Evolutionary conservation across 2,113 vertebrate genomes (phyloP), one percentile per base, ranked within the genome.

Genomic region (Takifugu bimaculatus): DNA sequence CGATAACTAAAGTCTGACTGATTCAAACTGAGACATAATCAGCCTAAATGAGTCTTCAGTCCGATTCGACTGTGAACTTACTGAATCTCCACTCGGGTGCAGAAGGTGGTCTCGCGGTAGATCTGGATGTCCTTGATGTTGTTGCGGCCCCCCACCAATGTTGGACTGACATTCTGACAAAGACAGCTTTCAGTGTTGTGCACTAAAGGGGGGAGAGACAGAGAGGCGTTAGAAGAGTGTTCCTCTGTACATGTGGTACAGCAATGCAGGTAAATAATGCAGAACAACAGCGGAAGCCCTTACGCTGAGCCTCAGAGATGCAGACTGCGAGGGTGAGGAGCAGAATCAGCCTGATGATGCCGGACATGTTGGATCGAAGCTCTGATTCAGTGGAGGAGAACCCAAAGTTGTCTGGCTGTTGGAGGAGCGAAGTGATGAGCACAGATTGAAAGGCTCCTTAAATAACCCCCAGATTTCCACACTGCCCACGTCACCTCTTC

Each of bases 31-130:
- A 20, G 20, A 20, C 20, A 20, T 20, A 20, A 20, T 20, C 20
- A 20, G 20, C 20, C 20, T 20, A 20, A 20, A 20, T 20, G 20
- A 20, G 20, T 20, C 20, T 20, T 20, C 20, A 20, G 20, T 39
- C 11, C 7, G 5, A 39, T 39, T 39, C 35, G 11, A 39, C 7
- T 39, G 9, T 9, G 11, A 39, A 39, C 88, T 89, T 84, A 91
- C 88, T 90, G 50, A 72, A 91, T 80, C 76, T 90, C 89, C 28
- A 87, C 55, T 68, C 13, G 77, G 26, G 49, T 2, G 63, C 88
- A 91, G 73, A 80, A 82, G n/a, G 1, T 0, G 13, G 74, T 64
- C 11, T 53, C 53, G 0, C 48, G 71, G 71, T 85, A 72, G 61
- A 91, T 84, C 42, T 88, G 84, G 53, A 90, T 35, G 50, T 82